These are phyloP conservation scores for Urocolius indicus DNA, from an alignment of 2,113 vertebrate genomes.

Conservation along the genomic window DNA sequence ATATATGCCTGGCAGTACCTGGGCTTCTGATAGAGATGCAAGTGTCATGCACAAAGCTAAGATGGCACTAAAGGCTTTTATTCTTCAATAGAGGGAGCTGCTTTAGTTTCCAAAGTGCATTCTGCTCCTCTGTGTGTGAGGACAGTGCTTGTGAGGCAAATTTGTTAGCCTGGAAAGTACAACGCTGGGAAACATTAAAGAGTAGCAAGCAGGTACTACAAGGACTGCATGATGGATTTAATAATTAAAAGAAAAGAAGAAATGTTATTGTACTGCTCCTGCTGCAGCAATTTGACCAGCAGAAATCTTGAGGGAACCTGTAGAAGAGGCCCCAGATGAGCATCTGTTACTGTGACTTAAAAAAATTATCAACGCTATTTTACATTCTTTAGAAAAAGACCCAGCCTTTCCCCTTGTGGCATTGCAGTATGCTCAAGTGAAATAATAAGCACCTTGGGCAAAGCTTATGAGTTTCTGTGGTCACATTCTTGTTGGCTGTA, in stretches of 20 bases:
- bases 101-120: constrained; percentile 1
- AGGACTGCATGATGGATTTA: not conserved
- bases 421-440: not conserved
- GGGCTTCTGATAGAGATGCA: not conserved
- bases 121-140: not conserved
- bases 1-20: not conserved
- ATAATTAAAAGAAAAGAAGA: not conserved
- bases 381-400: not conserved
- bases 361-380: not conserved
- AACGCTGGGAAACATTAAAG: not conserved
- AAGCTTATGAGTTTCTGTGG: not conserved
- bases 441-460: not conserved
- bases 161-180: not conserved
- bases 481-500: not conserved
- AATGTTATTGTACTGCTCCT: not conserved
- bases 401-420: not conserved
- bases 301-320: not conserved
- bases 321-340: not conserved
- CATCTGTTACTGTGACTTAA: not conserved
- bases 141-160: not conserved
- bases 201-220: not conserved
- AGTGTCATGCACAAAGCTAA: not conserved
- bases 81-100: not conserved
- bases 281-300: not conserved
- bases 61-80: not conserved